These are phyloP conservation scores for Macrosiphum euphorbiae DNA, from an alignment of 2,888 invertebrate genomes.

Conservation along the genomic window DNA sequence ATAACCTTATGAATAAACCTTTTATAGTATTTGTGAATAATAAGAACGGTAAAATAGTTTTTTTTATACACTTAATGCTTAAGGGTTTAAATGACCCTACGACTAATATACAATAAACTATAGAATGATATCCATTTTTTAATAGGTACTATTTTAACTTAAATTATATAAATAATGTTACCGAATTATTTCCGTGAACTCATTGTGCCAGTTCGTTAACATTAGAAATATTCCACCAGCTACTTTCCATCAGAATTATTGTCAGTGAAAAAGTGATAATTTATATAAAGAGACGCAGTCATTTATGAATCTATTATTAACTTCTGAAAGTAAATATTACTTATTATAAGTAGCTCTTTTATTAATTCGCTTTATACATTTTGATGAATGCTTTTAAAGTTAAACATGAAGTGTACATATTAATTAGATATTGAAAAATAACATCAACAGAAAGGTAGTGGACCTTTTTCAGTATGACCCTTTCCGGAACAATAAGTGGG, in stretches of 20 bases:
- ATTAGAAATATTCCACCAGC: neutral
- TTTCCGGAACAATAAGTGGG: conserved; percentile 21
- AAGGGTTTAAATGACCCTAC: neutral
- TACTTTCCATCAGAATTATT: neutral
- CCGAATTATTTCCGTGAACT: neutral
- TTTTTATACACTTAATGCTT: neutral
- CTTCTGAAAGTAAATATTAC: neutral
- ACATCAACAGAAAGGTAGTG: neutral
- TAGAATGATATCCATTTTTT: neutral
- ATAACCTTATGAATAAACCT: neutral
- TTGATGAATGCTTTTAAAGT: neutral
- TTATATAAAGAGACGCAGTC: neutral
- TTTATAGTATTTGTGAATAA: neutral
- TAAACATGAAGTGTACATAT: neutral
- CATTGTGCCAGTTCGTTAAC: neutral
- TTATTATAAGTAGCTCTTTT: neutral
- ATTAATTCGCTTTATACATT: neutral
- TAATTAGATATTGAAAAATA: conserved; percentile 38
- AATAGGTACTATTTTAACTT: neutral
- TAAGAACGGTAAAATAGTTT: neutral
- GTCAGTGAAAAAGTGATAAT: neutral
- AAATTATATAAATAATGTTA: neutral
- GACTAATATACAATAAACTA: neutral
- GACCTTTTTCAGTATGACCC: neutral
- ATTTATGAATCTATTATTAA: neutral